Conservation (phyloP, 2,888 invertebrate genomes). For the Oligia strigilis region DNA sequence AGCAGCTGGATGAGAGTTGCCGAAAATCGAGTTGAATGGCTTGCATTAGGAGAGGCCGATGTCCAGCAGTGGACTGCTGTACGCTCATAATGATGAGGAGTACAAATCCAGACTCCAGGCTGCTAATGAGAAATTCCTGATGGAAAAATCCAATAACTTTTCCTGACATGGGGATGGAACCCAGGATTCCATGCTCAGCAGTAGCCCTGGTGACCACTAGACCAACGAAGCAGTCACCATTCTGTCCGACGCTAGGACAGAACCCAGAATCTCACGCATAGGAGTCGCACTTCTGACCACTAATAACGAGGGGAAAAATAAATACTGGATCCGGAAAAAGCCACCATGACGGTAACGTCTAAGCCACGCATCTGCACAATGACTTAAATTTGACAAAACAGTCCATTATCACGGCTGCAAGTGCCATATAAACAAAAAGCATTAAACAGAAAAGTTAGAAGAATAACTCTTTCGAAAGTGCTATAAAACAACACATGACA, state of each 20-base stretch:
- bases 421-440: slow-evolving; percentile 42
- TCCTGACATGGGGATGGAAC: too few relatives aligned
- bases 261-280: neutral
- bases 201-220: too few relatives aligned
- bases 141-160: too few relatives aligned
- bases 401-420: slow-evolving; percentile 40
- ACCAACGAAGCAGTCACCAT: too few relatives aligned
- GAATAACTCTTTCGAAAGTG: slow-evolving; percentile 20
- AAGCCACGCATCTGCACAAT: slow-evolving; percentile 29
- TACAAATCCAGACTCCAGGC: too few relatives aligned
- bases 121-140: too few relatives aligned
- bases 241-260: neutral
- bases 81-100: too few relatives aligned
- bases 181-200: too few relatives aligned
- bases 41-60: too few relatives aligned
- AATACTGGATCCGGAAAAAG: neutral
- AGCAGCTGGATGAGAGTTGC: too few relatives aligned
- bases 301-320: neutral
- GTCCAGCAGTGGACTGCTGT: too few relatives aligned
- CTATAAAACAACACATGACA: slow-evolving; percentile 15
- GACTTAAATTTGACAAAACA: slow-evolving; percentile 44
- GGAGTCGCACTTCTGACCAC: neutral
- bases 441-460: slow-evolving; percentile 28
- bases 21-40: too few relatives aligned
- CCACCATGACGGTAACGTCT: slow-evolving; percentile 4